Evolutionary conservation across 2,888 invertebrate species (phyloP), one percentile per base, ranked within the genome.

Genomic region (Troides aeacus): DNA sequence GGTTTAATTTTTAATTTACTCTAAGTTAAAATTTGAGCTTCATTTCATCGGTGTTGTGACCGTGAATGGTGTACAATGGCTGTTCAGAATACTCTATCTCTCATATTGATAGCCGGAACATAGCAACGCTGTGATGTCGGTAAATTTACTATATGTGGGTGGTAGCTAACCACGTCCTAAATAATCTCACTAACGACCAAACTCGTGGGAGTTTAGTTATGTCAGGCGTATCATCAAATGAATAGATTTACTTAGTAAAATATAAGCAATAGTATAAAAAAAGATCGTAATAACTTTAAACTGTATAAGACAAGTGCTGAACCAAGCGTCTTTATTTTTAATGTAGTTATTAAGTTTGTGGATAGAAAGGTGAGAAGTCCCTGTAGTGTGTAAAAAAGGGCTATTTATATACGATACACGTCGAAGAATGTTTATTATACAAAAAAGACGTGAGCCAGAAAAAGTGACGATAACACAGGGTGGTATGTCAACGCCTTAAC

Each of bases 401-500:
- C 53, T 53, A 53, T 53, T 53, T 53, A 53, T 53, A 53, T 12
- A 6, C 53, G n/a, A 53, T n/a, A n/a, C 18, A n/a, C n/a, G 8
- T 18, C n/a, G 23, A 12, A 24, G 3, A 8, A 59, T 59, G 59
- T 68, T 63, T 68, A 64, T 64, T 30, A 36, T 24, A 46, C 53
- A 53, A 53, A 53, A 60, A 61, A 12, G 56, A 64, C 61, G 62
- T 69, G 69, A 64, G 59, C 58, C 66, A 72, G 71, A 71, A 68
- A 70, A 64, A 58, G 61, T 24, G 66, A 71, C 57, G 67, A 62
- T 46, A 70, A 72, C 60, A 46, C 59, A 63, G 68, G 60, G 59
- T 56, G 64, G 64, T 74, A 69, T 70, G 69, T 74, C 73, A 63
- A 68, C 73, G 66, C 69, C 66, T 68, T 70, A 63, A 72, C 66